Evolutionary conservation across 1,140 invertebrate species (phyloP).

Genomic region (Coelopa frigida): DNA sequence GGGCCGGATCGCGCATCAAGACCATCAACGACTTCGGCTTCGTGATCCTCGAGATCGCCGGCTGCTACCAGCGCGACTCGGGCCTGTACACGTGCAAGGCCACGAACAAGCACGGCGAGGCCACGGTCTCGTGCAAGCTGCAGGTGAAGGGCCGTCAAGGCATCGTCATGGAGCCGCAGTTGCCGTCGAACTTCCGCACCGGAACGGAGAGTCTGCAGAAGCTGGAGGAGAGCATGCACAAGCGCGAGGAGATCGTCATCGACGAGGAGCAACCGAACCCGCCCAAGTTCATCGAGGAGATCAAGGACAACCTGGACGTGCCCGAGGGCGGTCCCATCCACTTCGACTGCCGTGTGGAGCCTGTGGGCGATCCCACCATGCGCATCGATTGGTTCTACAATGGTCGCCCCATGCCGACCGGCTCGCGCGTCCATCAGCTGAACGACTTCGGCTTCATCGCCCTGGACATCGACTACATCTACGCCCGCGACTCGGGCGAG

Average conservation of each 20-base stretch:
- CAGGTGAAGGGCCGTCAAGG: slow-evolving; percentile 78
- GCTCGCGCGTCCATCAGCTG: slow-evolving; percentile 81
- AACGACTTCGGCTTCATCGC: slow-evolving; percentile 92
- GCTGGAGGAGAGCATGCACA: slow-evolving; percentile 81
- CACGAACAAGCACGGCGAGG: slow-evolving; percentile 83
- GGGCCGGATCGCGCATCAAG: slow-evolving; percentile 79
- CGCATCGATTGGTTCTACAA: slow-evolving; percentile 92
- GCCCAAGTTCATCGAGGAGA: slow-evolving; percentile 76
- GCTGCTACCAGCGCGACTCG: slow-evolving; percentile 79
- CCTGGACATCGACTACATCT: slow-evolving; percentile 79
- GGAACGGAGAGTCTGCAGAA: slow-evolving; percentile 85
- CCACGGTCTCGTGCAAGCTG: slow-evolving; percentile 75
- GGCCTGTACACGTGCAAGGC: slow-evolving; percentile 88
- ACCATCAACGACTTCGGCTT: slow-evolving; percentile 92
- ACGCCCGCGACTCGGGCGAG: slow-evolving; percentile 76
- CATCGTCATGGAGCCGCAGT: slow-evolving; percentile 83
- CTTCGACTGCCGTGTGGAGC: slow-evolving; percentile 86
- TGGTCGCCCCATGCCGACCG: slow-evolving; percentile 78
- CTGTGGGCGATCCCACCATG: slow-evolving; percentile 78
- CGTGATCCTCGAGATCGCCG: slow-evolving; percentile 84
- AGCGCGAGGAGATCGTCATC: slow-evolving; percentile 69
- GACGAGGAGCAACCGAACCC: slow-evolving; percentile 82
- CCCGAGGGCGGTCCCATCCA: slow-evolving; percentile 81
- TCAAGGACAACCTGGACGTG: slow-evolving; percentile 75
- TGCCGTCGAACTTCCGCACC: slow-evolving; percentile 75